Percentiles rank a stretch among this genome's conserved stretches.
These are phyloP conservation scores for Cnemophilus loriae DNA, from an alignment of 2,113 vertebrate species.

Conservation along the genomic window DNA sequence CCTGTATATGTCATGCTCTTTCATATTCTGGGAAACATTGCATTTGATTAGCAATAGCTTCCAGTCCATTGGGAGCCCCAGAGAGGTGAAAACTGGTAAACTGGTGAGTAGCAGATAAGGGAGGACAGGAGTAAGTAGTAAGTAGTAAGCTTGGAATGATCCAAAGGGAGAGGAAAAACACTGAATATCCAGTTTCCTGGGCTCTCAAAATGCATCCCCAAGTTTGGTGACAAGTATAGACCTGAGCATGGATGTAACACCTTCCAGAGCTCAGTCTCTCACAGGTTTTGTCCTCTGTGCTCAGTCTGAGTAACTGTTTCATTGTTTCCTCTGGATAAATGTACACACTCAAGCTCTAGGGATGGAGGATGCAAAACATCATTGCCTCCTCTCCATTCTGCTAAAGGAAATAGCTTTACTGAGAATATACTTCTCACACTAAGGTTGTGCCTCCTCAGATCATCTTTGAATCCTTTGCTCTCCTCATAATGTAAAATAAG, in stretches of 20 bases:
- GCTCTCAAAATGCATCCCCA: neutral
- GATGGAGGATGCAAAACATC: neutral
- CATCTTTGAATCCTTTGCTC: neutral
- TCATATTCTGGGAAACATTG: neutral
- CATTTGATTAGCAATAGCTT: neutral
- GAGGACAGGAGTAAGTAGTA: neutral
- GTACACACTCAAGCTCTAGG: neutral
- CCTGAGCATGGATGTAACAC: neutral
- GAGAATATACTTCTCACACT: neutral
- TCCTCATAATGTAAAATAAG: neutral
- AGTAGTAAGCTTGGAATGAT: neutral
- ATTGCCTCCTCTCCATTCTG: neutral
- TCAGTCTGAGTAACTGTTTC: neutral
- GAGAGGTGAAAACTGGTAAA: neutral
- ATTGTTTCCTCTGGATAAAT: neutral
- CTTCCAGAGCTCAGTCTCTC: neutral
- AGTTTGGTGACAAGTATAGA: neutral
- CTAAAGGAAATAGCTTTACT: neutral
- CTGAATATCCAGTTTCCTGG: neutral
- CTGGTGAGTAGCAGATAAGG: neutral
- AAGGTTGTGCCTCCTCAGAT: neutral
- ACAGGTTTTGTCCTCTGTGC: neutral
- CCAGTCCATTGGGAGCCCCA: neutral
- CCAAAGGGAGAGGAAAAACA: neutral
- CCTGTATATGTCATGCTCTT: conserved; percentile 6